phyloP scores from a whole-genome alignment of 2,888 invertebrate species.

The Drosophila longiperda region DNA sequence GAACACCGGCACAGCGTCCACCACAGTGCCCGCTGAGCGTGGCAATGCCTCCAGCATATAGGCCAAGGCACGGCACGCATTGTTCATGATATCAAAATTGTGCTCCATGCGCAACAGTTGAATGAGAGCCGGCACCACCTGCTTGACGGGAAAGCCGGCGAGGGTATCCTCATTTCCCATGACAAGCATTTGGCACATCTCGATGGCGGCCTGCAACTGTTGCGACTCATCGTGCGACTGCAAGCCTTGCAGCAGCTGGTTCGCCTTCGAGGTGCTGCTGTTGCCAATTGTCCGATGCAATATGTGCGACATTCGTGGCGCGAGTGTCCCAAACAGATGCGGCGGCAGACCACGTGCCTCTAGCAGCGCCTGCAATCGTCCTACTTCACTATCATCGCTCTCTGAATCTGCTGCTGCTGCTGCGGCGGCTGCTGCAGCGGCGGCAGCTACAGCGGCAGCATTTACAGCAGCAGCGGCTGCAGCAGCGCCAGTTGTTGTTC shows the following conservation, averaged over 20 bases:
- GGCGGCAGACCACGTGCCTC: constrained; percentile 98
- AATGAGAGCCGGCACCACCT: constrained; percentile 97
- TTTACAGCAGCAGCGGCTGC: constrained; percentile 59
- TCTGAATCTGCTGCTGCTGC: constrained; percentile 87
- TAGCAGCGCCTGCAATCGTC: constrained; percentile 95
- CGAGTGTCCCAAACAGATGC: constrained; percentile 97
- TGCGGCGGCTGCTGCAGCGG: constrained; percentile 59
- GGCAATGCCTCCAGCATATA: constrained; percentile 99
- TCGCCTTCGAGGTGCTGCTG: constrained; percentile 94
- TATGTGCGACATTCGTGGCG: constrained; percentile 98
- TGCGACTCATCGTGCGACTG: constrained; percentile 98
- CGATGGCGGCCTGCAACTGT: constrained; percentile 97
- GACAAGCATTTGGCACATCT: constrained; percentile 99
- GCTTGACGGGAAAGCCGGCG: constrained; percentile 99
- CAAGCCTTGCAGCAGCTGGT: constrained; percentile 95
- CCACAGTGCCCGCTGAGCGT: constrained; percentile 97
- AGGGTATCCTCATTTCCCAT: constrained; percentile 99
- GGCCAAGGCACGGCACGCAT: constrained; percentile 98
- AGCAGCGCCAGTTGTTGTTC: constrained; percentile 81
- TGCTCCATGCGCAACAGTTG: constrained; percentile 97
- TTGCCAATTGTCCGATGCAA: constrained; percentile 97
- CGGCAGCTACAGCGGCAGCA: constrained; percentile 61
- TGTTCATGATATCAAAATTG: constrained; percentile 99
- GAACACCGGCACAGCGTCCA: constrained; percentile 98
- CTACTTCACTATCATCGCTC: constrained; percentile 97